These are phyloP conservation scores for Hedya salicella DNA, from an alignment of 2,888 invertebrate genomes.

Conservation along the genomic window DNA sequence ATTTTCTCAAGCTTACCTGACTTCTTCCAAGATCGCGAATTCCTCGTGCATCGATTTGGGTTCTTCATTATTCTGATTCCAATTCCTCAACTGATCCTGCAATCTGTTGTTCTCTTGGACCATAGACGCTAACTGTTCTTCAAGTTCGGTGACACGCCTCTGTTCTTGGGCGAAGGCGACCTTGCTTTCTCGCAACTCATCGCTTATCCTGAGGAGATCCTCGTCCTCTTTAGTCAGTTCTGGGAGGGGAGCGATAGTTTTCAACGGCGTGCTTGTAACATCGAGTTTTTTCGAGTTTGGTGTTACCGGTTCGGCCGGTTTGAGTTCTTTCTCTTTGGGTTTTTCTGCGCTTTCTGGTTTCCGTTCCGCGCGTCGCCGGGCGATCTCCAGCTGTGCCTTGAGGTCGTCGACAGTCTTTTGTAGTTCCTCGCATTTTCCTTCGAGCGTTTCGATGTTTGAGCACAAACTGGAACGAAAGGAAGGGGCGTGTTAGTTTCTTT, in stretches of 20 bases:
- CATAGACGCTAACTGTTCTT: slow-evolving; percentile 90
- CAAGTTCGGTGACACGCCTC: slow-evolving; percentile 89
- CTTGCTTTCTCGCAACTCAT: slow-evolving; percentile 89
- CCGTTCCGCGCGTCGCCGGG: slow-evolving; percentile 85
- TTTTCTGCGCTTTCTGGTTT: slow-evolving; percentile 74
- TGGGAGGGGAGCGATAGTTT: slow-evolving; percentile 71
- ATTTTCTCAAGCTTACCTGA: slow-evolving; percentile 85
- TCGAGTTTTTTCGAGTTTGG: slow-evolving; percentile 64
- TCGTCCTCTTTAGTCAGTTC: slow-evolving; percentile 82
- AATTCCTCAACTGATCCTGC: slow-evolving; percentile 88
- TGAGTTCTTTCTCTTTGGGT: slow-evolving; percentile 74
- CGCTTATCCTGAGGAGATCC: slow-evolving; percentile 85
- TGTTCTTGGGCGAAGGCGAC: slow-evolving; percentile 89
- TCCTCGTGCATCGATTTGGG: slow-evolving; percentile 94
- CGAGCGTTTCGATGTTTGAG: slow-evolving; percentile 91
- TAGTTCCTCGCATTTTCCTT: slow-evolving; percentile 92
- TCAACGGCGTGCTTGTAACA: slow-evolving; percentile 67
- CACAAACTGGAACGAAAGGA: slow-evolving; percentile 84
- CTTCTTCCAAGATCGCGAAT: slow-evolving; percentile 93
- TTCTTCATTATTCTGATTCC: slow-evolving; percentile 88
- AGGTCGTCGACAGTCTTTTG: slow-evolving; percentile 92
- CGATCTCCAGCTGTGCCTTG: slow-evolving; percentile 85
- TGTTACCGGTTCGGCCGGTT: slow-evolving; percentile 55
- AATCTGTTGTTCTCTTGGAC: slow-evolving; percentile 89
- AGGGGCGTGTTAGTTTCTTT: slow-evolving; percentile 24